These are phyloP conservation scores for Diachasmimorpha longicaudata DNA, from an alignment of 1,140 invertebrate species.

Conservation along the genomic window DNA sequence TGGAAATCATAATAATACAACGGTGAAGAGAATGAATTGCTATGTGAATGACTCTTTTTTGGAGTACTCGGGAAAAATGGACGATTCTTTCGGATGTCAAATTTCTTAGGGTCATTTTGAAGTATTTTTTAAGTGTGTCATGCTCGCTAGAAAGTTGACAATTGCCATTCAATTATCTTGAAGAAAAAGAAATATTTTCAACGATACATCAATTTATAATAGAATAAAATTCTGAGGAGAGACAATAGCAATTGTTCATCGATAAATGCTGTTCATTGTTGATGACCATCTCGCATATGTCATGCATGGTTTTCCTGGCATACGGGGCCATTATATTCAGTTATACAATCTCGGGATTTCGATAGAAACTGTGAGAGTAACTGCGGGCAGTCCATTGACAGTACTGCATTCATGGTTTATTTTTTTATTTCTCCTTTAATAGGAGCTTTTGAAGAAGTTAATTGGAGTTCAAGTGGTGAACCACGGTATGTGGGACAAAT, in stretches of 20 bases:
- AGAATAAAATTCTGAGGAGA: neutral
- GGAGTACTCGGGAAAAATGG: too few species aligned
- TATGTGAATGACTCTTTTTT: too few species aligned
- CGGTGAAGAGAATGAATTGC: too few species aligned
- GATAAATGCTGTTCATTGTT: slow-evolving; percentile 19
- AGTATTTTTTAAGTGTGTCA: too few species aligned
- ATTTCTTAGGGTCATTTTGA: too few species aligned
- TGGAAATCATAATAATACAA: too few species aligned
- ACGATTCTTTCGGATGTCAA: too few species aligned
- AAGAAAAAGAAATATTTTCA: neutral
- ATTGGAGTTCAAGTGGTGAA: neutral
- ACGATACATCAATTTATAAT: neutral
- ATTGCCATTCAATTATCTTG: neutral
- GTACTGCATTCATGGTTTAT: neutral
- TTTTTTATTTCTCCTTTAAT: neutral
- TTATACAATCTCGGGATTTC: slow-evolving; percentile 15
- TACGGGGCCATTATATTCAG: slow-evolving; percentile 1
- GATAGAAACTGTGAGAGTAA: neutral
- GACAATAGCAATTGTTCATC: slow-evolving; percentile 11
- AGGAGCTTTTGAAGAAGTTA: neutral
- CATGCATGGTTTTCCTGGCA: slow-evolving; percentile 1
- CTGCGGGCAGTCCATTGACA: slow-evolving; percentile 6
- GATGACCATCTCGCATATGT: slow-evolving; percentile 9
- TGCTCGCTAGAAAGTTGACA: too few species aligned
- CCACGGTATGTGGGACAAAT: neutral